Base-by-base conservation (phyloP, 2,797 vertebrate genomes). In the Heliangelus exortis region DNA sequence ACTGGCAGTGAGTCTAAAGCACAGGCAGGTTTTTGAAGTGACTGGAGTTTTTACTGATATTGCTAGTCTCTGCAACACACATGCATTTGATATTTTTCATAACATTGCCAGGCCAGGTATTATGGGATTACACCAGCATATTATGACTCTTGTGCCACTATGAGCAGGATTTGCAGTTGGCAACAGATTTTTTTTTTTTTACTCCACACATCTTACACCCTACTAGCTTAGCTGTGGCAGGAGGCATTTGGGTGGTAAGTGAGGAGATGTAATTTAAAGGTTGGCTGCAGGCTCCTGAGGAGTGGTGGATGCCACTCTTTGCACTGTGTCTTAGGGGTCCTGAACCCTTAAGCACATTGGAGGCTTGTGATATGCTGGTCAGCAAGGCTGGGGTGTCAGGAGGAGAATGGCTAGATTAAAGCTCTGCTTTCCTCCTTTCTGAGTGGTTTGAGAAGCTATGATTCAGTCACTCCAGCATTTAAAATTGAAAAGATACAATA, bases 211-310 rank as follows among this genome's bases (percentile, higher is more conserved):
- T 50, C 43, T 58, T n/a, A 73, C 51, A 78, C 58, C 28, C 23
- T 66, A 4, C n/a, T 26, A 50, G 51, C 39, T 74, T 61, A 26
- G n/a, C 4, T 1, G 1, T 1, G 2, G 16, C 43, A n/a, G 39
- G 72, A 71, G 41, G 31, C 6, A 10, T 6, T 18, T 55, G 22
- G 4, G 0, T 26, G 57, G 18, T 59, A 11, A n/a, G 36, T 14
- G 26, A 28, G 33, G 34, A 76, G 48, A 17, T 74, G 15, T 14
- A 7, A 18, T 34, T 15, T 77, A 48, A 7, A 82, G 39, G 39
- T 41, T 41, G 39, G 39, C 39, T 41, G 15, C 39, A 41, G 41
- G 10, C 34, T 88, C 12, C 12, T 47, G n/a, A 34, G 1, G 4
- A 18, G 26, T 13, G 23, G 33, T 50, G 28, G 28, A 9, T 18